A percentile compares a stretch with the other conserved stretches of the same genome.
phyloP scores from a whole-genome alignment of 2,113 vertebrate species.

The Ceratotherium simum region DNA sequence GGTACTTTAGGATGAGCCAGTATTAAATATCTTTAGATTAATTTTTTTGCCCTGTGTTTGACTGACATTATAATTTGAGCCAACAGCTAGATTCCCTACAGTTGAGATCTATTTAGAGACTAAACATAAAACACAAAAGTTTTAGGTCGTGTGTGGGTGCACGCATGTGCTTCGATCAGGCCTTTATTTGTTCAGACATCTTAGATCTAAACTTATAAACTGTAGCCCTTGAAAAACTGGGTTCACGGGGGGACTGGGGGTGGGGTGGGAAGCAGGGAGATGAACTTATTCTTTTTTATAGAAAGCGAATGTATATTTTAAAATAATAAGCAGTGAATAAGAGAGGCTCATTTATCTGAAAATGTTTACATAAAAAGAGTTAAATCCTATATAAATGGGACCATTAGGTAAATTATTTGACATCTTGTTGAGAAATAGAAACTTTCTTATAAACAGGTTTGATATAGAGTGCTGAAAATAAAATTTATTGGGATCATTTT shows the following conservation, averaged over 20 bases:
- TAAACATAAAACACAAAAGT: background rate
- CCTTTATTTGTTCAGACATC: background rate
- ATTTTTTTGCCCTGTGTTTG: background rate
- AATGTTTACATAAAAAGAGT: constrained; percentile 56
- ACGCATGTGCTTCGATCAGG: background rate
- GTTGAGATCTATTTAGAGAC: background rate
- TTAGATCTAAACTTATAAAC: constrained; percentile 8
- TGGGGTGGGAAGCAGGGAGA: background rate
- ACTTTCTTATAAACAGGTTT: constrained; percentile 80
- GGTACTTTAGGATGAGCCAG: background rate
- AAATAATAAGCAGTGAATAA: constrained; percentile 44
- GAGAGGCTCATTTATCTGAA: background rate
- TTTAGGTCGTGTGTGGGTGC: background rate
- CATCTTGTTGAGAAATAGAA: constrained; percentile 82
- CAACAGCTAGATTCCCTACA: background rate
- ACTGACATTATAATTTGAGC: background rate
- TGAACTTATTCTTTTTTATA: background rate
- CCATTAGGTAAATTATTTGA: constrained; percentile 78
- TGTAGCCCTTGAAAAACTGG: background rate
- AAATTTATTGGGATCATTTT: constrained; percentile 73
- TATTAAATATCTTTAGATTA: background rate
- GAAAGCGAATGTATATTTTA: constrained; percentile 47
- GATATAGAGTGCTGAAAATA: constrained; percentile 74
- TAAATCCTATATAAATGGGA: constrained; percentile 44
- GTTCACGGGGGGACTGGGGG: background rate